Conservation (phyloP, 2,113 vertebrate species). For the Hyla sarda region DNA sequence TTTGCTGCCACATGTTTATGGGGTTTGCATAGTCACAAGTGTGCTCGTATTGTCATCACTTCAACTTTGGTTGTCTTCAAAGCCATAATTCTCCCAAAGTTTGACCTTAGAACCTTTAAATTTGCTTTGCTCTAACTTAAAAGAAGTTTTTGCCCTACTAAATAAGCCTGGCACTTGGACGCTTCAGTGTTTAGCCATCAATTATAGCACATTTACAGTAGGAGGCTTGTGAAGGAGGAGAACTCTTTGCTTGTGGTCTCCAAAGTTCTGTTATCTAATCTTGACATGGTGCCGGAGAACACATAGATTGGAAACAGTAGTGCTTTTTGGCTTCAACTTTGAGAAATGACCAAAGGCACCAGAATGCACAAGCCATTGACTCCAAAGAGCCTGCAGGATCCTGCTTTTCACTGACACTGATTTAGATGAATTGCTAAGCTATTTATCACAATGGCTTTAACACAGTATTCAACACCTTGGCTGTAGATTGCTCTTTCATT, state of each 20-base stretch:
- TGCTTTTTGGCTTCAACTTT: conserved; percentile 66
- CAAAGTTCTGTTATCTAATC: conserved; percentile 63
- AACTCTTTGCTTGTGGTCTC: conserved; percentile 50
- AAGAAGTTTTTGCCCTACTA: conserved; percentile 79
- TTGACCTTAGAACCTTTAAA: conserved; percentile 79
- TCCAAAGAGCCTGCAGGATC: conserved; percentile 72
- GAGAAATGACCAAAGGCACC: conserved; percentile 72
- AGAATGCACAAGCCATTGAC: conserved; percentile 63
- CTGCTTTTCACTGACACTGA: conserved; percentile 78
- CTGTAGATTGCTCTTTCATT: conserved; percentile 70
- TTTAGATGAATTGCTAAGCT: conserved; percentile 83
- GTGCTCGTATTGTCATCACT: background rate
- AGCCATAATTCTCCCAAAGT: conserved; percentile 78
- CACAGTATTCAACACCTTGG: conserved; percentile 72
- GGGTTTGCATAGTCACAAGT: background rate
- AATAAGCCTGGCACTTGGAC: conserved; percentile 76
- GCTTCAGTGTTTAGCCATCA: conserved; percentile 79
- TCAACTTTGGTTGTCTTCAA: conserved; percentile 50
- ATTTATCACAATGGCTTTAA: conserved; percentile 84
- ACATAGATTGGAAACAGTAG: conserved; percentile 70
- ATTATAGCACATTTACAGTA: conserved; percentile 71
- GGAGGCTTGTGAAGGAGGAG: conserved; percentile 64
- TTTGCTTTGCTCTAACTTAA: conserved; percentile 78
- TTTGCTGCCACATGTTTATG: background rate
- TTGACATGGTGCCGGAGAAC: conserved; percentile 69